These are phyloP conservation scores for Cynaeus angustus DNA, from an alignment of 2,888 invertebrate species.

Conservation along the genomic window DNA sequence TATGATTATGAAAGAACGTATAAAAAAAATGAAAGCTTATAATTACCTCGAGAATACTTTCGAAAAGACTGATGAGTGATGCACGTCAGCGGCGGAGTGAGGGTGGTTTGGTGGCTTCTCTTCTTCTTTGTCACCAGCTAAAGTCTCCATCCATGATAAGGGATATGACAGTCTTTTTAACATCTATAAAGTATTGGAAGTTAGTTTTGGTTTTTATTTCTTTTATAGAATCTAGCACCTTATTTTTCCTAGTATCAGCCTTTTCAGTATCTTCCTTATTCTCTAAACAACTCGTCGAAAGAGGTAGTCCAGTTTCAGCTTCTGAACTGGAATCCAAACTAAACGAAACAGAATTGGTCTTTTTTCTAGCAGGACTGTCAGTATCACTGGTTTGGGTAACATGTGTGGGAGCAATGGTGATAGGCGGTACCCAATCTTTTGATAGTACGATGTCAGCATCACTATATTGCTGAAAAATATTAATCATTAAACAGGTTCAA, in stretches of 20 bases:
- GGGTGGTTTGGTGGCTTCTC: slow-evolving; percentile 71
- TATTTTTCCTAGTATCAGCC: slow-evolving; percentile 82
- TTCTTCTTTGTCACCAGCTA: slow-evolving; percentile 83
- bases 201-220: not conserved
- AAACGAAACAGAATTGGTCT: slow-evolving; percentile 83
- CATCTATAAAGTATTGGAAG: slow-evolving; percentile 77
- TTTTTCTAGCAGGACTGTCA: slow-evolving; percentile 76
- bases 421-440: slow-evolving; percentile 90
- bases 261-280: slow-evolving; percentile 76
- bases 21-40: slow-evolving; percentile 21
- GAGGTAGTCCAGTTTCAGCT: slow-evolving; percentile 70
- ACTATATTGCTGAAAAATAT: slow-evolving; percentile 78
- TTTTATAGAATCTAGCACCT: too few relatives aligned
- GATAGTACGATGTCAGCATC: slow-evolving; percentile 92
- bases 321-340: slow-evolving; percentile 78
- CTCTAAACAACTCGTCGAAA: slow-evolving; percentile 64
- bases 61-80: slow-evolving; percentile 85
- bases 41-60: slow-evolving; percentile 91
- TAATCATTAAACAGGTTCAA: not conserved
- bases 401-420: slow-evolving; percentile 82
- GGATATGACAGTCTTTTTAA: slow-evolving; percentile 93
- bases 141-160: slow-evolving; percentile 92
- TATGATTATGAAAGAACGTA: slow-evolving; percentile 49
- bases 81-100: slow-evolving; percentile 72
- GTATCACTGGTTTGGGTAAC: slow-evolving; percentile 75